These are phyloP conservation scores for Thunnus thynnus DNA, from an alignment of 2,113 vertebrate genomes.

Conservation along the genomic window DNA sequence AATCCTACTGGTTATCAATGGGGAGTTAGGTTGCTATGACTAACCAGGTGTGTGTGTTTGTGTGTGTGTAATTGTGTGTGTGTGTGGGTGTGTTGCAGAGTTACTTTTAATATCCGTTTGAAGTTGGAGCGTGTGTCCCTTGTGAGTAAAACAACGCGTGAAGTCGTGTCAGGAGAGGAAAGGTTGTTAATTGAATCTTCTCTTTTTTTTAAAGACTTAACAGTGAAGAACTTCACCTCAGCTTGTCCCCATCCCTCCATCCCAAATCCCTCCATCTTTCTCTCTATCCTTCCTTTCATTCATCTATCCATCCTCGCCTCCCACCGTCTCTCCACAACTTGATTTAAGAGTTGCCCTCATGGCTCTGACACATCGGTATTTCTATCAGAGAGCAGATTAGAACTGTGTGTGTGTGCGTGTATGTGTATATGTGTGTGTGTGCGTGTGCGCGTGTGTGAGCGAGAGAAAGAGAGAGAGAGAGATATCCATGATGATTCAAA, in stretches of 20 bases:
- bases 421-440: conserved; percentile 32
- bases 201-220: conserved; percentile 24
- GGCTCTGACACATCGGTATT: conserved; percentile 98
- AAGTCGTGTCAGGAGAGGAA: conserved; percentile 15
- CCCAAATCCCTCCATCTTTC: conserved; percentile 11
- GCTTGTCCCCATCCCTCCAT: neutral
- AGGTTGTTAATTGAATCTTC: conserved; percentile 59
- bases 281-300: conserved; percentile 19
- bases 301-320: conserved; percentile 56
- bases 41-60: conserved; percentile 14
- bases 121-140: neutral
- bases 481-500: conserved; percentile 93
- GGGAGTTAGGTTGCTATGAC: conserved; percentile 17
- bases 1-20: conserved; percentile 28
- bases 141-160: conserved; percentile 26
- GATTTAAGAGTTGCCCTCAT: conserved; percentile 96
- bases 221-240: conserved; percentile 3
- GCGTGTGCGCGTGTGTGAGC: conserved; percentile 22
- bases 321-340: conserved; percentile 75
- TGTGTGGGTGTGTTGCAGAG: neutral
- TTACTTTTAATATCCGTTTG: conserved; percentile 43
- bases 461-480: conserved; percentile 19
- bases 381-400: conserved; percentile 96
- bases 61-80: neutral
- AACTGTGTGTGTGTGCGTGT: conserved; percentile 86